A percentile compares a stretch with the other conserved stretches of the same genome.
Evolutionary conservation across 2,888 invertebrate species (phyloP).

Genomic region (Aquatica leii): DNA sequence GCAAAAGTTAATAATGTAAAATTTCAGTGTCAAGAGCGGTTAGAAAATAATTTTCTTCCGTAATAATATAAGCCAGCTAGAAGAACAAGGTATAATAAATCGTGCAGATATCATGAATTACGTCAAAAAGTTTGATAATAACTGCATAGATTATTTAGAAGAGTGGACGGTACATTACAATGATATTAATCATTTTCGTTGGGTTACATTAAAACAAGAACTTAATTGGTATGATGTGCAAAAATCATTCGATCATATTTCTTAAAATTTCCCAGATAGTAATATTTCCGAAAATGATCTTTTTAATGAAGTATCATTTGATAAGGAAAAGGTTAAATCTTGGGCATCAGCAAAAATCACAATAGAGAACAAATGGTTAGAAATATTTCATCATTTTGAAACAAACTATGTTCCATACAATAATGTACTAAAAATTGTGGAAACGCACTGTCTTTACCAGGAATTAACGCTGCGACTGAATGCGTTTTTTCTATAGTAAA

Average conservation of each 20-base stretch:
- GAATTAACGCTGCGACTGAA: neutral
- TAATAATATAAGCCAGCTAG: too few relatives aligned
- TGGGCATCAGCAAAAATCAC: conserved; percentile 18
- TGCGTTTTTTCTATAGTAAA: conserved; percentile 6
- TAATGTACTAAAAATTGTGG: conserved; percentile 8
- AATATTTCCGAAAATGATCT: conserved; percentile 14
- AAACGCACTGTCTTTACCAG: conserved; percentile 12
- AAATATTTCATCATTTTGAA: conserved; percentile 24
- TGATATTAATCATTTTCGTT: neutral
- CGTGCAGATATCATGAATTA: neutral
- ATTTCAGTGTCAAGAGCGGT: too few relatives aligned
- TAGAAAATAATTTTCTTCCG: too few relatives aligned
- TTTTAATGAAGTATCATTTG: conserved; percentile 15
- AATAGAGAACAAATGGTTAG: conserved; percentile 25
- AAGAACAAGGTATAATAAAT: neutral
- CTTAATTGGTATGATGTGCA: neutral
- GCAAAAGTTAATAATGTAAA: neutral
- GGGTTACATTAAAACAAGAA: neutral
- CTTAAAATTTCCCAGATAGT: neutral
- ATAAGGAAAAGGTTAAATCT: too few relatives aligned
- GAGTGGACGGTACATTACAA: neutral
- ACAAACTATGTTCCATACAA: conserved; percentile 18
- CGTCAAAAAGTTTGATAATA: neutral
- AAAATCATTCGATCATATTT: conserved; percentile 1
- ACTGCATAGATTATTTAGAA: neutral